Evolutionary conservation across 2,888 invertebrate species (phyloP), one percentile per base, ranked within the genome.

Genomic region (Pterobdella sp.): DNA sequence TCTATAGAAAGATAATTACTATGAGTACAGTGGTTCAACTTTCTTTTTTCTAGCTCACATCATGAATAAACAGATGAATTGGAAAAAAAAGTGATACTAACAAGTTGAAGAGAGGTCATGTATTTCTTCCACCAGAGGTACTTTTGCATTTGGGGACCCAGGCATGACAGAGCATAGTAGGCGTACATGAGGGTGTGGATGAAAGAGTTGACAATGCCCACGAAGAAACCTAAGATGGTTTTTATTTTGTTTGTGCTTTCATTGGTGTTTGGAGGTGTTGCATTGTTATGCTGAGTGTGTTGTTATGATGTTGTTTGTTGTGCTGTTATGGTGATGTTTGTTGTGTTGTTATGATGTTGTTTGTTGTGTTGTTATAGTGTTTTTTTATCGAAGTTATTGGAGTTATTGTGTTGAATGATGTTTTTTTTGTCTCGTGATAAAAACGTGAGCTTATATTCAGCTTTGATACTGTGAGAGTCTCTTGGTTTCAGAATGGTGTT

Each of bases 121-220:
- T 83, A 83, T 42, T 78, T 79, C 76, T 83, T 83, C 83, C 83
- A 83, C 83, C 83, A 83, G 35, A 83, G 79, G 76, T 81, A 83
- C 74, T 81, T 82, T 77, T 82, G 82, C 79, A 81, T 79, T 4
- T 77, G 75, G 2, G 82, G 82, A 66, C 82, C 82, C 76, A 83
- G 76, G 31, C 82, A 80, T 3, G 82, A 77, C 70, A 83, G 77
- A 42, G 80, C 77, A 77, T 83, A 83, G 77, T 83, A 83, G 26
- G 79, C 76, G 77, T 83, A 83, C 83, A 83, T 83, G 70, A 82
- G 68, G 4, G 81, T 77, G 75, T 83, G 83, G 69, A 83, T 79
- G 32, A 79, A 79, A 68, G 80, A 79, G 80, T 83, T 83, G 69
- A 83, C 77, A 74, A 81, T 79, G n/a, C 81, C 80, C 35, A 80